Evolutionary conservation across 2,797 vertebrate genomes (phyloP), one percentile per base, ranked within the genome.

Genomic region (Myioborus miniatus): DNA sequence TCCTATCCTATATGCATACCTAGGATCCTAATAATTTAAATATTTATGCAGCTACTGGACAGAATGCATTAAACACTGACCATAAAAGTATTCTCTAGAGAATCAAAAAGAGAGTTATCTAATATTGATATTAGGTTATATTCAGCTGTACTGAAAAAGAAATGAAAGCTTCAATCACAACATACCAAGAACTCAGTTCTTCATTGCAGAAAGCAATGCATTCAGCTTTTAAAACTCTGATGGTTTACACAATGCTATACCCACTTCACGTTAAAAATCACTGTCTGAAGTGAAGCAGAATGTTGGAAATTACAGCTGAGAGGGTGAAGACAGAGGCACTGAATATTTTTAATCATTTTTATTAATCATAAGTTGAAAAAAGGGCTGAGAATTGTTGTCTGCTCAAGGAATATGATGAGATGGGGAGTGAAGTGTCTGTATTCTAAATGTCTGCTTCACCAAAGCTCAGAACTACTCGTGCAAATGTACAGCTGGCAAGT

Each of bases 281-380:
- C 39, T 81, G 27, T 60, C 67, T 92, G 64, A 76, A 94, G 34
- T 43, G 46, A 79, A 78, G 53, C 21, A 79, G 19, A 37, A 32
- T 52, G 34, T 37, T 84, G 69, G 49, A 75, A 95, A 91, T 92
- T 62, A 60, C n/a, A 94, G 47, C n/a, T 67, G 43, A 83, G 63
- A 58, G 24, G 9, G 37, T 89, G 49, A 86, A 75, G 34, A 78
- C 59, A 87, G 36, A 83, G 20, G 3, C 26, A 50, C 3, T 62
- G 67, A 87, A 32, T 58, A 74, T 87, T 95, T 95, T 90, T 80
- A 76, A 92, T 77, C 12, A 27, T 82, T 86, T 71, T 36, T 67
- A 65, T 85, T 90, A 92, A 75, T 90, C 32, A 20, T 71, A 83
- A 92, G 8, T 83, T 19, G 60, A 69, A 84, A 83, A 76, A 87